phyloP scores from a whole-genome alignment of 2,888 invertebrate genomes.

The Thymelicus acteon region DNA sequence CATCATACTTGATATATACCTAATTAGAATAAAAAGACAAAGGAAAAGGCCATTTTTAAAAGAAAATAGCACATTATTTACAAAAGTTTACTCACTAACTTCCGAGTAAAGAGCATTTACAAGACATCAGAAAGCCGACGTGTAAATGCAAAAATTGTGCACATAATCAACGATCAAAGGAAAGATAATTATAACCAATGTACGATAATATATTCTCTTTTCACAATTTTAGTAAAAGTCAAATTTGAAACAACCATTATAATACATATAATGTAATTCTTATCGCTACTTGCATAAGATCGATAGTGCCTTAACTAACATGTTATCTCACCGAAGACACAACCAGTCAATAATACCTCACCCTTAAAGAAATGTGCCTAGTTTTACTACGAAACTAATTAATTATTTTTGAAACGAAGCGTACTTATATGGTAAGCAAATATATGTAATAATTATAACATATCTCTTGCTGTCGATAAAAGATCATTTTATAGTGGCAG shows the following conservation, averaged over 20 bases:
- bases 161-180: background rate
- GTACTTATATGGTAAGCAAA: too few species aligned
- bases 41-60: conserved; percentile 48
- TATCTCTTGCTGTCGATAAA: background rate
- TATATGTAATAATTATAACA: background rate
- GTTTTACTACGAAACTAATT: conserved; percentile 22
- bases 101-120: conserved; percentile 10
- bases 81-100: conserved; percentile 31
- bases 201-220: conserved; percentile 39
- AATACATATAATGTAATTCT: conserved; percentile 44
- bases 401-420: too few species aligned
- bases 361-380: conserved; percentile 29
- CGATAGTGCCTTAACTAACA: conserved; percentile 1
- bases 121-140: conserved; percentile 59
- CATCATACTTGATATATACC: too few species aligned
- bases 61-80: conserved; percentile 42
- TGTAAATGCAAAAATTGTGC: conserved; percentile 39
- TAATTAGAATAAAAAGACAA: conserved; percentile 40
- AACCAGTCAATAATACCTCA: conserved; percentile 39
- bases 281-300: conserved; percentile 43
- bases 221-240: conserved; percentile 45
- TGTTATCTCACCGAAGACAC: conserved; percentile 41
- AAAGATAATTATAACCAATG: conserved; percentile 7
- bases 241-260: conserved; percentile 55
- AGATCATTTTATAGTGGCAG: too few species aligned